A percentile compares a stretch with the other conserved stretches of the same genome.
phyloP scores from a whole-genome alignment of 2,888 invertebrate species.

The Agonopterix subpropinquella region DNA sequence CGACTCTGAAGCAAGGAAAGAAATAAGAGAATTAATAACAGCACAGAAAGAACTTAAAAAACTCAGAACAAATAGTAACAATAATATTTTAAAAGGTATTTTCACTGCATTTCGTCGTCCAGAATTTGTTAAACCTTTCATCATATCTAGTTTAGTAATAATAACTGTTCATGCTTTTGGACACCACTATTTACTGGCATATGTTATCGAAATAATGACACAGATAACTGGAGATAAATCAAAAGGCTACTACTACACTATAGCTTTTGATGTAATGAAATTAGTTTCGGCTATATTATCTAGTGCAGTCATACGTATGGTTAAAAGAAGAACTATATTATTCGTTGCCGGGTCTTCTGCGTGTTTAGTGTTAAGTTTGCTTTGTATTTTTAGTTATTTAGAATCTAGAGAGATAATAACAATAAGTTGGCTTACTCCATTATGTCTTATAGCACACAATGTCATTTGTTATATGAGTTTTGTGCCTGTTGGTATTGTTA shows the following conservation, averaged over 20 bases:
- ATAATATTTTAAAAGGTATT: background rate
- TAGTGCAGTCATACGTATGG: background rate
- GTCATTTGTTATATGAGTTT: background rate
- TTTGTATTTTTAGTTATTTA: constrained; percentile 1
- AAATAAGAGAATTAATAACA: constrained; percentile 13
- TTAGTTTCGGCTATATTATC: background rate
- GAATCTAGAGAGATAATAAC: background rate
- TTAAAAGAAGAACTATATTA: background rate
- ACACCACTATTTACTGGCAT: background rate
- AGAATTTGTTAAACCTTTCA: background rate
- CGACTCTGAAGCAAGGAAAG: constrained; percentile 10
- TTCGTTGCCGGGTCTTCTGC: background rate
- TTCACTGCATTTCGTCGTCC: background rate
- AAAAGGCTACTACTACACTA: background rate
- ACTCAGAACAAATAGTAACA: background rate
- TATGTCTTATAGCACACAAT: background rate
- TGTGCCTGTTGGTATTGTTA: background rate
- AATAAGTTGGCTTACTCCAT: background rate
- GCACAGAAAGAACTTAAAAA: constrained; percentile 13
- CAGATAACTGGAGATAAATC: background rate
- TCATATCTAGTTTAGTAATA: background rate
- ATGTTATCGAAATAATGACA: constrained; percentile 1
- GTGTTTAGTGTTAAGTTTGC: background rate
- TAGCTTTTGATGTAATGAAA: constrained; percentile 1
- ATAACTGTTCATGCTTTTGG: background rate